These are phyloP conservation scores for Heteromurus nitidus DNA, from an alignment of 2,888 invertebrate species.

Conservation along the genomic window DNA sequence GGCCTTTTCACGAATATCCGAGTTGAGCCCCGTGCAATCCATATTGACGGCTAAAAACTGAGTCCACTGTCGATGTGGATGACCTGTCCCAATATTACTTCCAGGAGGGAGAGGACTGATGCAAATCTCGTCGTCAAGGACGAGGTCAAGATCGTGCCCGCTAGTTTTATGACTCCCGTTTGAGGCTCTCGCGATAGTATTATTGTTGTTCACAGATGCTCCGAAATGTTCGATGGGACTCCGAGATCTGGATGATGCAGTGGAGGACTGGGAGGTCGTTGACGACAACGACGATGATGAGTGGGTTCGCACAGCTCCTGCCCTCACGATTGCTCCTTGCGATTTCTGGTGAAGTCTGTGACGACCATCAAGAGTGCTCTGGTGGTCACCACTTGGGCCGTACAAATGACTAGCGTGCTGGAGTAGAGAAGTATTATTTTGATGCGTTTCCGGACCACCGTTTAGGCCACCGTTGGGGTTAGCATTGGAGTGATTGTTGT, in stretches of 20 bases:
- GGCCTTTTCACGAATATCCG: constrained; percentile 88
- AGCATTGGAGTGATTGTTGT: constrained; percentile 16
- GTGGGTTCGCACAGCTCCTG: constrained; percentile 44
- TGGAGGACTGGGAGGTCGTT: constrained; percentile 8
- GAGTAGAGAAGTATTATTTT: constrained; percentile 22
- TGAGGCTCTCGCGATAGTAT: constrained; percentile 40
- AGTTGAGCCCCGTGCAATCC: constrained; percentile 67
- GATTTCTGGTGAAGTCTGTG: constrained; percentile 27
- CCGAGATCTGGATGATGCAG: constrained; percentile 28
- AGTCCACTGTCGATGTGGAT: constrained; percentile 55
- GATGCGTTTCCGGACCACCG: constrained; percentile 15
- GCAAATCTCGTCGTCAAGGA: constrained; percentile 9
- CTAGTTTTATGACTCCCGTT: background rate
- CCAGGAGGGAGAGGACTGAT: constrained; percentile 28
- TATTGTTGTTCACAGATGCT: background rate
- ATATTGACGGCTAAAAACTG: constrained; percentile 60
- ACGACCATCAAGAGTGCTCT: constrained; percentile 31
- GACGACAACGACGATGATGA: constrained; percentile 35
- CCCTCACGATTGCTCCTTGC: background rate
- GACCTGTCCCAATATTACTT: constrained; percentile 39
- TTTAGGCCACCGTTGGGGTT: constrained; percentile 31
- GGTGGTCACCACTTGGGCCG: background rate
- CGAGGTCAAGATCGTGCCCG: background rate
- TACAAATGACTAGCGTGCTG: constrained; percentile 47
- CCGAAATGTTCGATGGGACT: constrained; percentile 1